Conservation (phyloP, 1,140 invertebrate genomes). For the Bombyx mandarina region DNA sequence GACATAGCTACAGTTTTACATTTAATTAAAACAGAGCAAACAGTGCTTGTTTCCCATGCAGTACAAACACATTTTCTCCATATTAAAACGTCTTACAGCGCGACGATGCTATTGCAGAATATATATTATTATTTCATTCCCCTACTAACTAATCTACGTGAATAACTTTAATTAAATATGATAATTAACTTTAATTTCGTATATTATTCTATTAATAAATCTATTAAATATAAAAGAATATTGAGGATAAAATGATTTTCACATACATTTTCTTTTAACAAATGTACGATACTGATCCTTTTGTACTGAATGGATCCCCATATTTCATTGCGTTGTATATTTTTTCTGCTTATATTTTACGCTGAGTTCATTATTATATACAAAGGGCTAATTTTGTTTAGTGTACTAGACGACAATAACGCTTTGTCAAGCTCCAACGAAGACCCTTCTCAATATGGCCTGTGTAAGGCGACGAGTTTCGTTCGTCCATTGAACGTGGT, state of each 20-base stretch:
- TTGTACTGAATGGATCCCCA: too few species aligned
- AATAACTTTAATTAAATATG: too few species aligned
- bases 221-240: slow-evolving; percentile 1
- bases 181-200: too few species aligned
- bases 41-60: slow-evolving; percentile 9
- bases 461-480: slow-evolving; percentile 19
- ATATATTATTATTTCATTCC: neutral
- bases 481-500: slow-evolving; percentile 23
- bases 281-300: too few species aligned
- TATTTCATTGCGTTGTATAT: too few species aligned
- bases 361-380: neutral
- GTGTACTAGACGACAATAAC: slow-evolving; percentile 19
- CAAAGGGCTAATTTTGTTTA: neutral
- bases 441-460: slow-evolving; percentile 22
- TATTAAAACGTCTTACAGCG: neutral
- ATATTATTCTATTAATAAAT: too few species aligned
- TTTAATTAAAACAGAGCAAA: slow-evolving; percentile 20
- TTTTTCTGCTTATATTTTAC: too few species aligned
- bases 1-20: slow-evolving; percentile 6
- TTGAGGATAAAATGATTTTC: too few species aligned
- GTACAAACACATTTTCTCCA: neutral
- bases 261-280: too few species aligned
- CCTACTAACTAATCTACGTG: too few species aligned
- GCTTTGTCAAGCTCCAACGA: slow-evolving; percentile 20
- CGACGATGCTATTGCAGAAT: slow-evolving; percentile 6